Evolutionary conservation across 2,797 vertebrate genomes (phyloP).

Genomic region (Sandelia bainsii): DNA sequence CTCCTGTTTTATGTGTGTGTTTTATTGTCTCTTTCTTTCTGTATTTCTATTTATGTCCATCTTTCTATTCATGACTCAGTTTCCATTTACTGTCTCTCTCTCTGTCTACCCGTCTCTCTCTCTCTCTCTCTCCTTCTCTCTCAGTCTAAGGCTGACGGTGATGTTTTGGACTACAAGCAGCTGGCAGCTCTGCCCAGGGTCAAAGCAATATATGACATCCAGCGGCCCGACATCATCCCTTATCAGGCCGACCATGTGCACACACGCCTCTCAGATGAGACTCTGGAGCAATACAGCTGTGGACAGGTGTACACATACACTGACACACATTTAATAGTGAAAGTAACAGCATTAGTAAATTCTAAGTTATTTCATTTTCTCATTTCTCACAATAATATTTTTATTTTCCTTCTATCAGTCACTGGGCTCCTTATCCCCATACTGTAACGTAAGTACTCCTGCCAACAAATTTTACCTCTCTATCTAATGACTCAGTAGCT

Average conservation of each 20-base stretch:
- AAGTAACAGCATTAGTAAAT: not conserved
- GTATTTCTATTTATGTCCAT: not conserved
- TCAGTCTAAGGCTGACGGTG: constrained; percentile 93
- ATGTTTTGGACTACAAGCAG: constrained; percentile 93
- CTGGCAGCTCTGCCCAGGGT: constrained; percentile 93
- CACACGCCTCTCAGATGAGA: constrained; percentile 91
- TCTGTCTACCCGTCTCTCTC: not conserved
- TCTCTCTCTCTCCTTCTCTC: not conserved
- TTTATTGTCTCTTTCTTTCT: not conserved
- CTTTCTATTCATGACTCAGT: constrained; percentile 6
- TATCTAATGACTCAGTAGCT: not conserved
- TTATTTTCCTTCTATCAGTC: constrained; percentile 82
- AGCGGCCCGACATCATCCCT: constrained; percentile 94
- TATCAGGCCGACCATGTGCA: constrained; percentile 90
- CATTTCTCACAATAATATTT: constrained; percentile 1
- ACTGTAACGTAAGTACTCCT: constrained; percentile 88
- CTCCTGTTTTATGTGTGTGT: not conserved
- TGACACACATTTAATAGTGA: constrained; percentile 6
- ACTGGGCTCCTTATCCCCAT: constrained; percentile 91
- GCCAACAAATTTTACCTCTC: not conserved
- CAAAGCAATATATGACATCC: constrained; percentile 93
- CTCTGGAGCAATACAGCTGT: constrained; percentile 92
- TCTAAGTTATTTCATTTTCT: not conserved
- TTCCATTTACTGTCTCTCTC: not conserved
- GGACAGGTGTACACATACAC: constrained; percentile 87